phyloP scores from a whole-genome alignment of 1,140 invertebrate species.

The Plectrocnemia conspersa region DNA sequence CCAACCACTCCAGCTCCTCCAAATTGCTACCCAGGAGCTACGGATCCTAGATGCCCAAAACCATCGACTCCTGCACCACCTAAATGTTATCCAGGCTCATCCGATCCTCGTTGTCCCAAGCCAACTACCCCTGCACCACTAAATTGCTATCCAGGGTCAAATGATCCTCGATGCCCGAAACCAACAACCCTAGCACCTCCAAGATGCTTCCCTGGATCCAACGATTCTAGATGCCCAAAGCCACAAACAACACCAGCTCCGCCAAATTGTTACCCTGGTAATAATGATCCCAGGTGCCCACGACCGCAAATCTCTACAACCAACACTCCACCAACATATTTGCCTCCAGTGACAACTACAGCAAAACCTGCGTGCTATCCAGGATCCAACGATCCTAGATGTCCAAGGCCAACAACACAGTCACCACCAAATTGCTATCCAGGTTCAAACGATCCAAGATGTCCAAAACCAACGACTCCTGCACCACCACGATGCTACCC shows the following conservation, averaged over 20 bases:
- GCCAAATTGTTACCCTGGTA: constrained; percentile 35
- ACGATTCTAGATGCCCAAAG: constrained; percentile 41
- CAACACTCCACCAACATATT: constrained; percentile 18
- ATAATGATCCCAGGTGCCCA: constrained; percentile 40
- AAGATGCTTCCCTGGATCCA: constrained; percentile 40
- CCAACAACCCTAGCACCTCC: constrained; percentile 34
- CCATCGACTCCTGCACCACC: constrained; percentile 35
- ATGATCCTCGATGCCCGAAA: constrained; percentile 45
- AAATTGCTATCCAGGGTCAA: constrained; percentile 40
- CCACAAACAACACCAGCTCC: constrained; percentile 34
- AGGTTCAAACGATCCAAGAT: constrained; percentile 37
- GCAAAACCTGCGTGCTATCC: constrained; percentile 40
- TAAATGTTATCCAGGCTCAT: constrained; percentile 35
- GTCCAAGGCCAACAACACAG: constrained; percentile 32
- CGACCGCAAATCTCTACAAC: constrained; percentile 16
- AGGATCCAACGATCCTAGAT: constrained; percentile 39
- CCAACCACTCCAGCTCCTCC: constrained; percentile 29
- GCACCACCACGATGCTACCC: constrained; percentile 40
- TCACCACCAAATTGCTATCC: constrained; percentile 29
- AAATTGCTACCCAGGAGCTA: constrained; percentile 37
- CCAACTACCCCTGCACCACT: constrained; percentile 33
- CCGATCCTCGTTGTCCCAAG: constrained; percentile 40
- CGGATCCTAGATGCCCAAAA: constrained; percentile 39
- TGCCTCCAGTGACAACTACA: constrained; percentile 28
- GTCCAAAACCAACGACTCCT: constrained; percentile 37